These are phyloP conservation scores for Phthorimaea operculella DNA, from an alignment of 1,140 invertebrate genomes.

Conservation along the genomic window DNA sequence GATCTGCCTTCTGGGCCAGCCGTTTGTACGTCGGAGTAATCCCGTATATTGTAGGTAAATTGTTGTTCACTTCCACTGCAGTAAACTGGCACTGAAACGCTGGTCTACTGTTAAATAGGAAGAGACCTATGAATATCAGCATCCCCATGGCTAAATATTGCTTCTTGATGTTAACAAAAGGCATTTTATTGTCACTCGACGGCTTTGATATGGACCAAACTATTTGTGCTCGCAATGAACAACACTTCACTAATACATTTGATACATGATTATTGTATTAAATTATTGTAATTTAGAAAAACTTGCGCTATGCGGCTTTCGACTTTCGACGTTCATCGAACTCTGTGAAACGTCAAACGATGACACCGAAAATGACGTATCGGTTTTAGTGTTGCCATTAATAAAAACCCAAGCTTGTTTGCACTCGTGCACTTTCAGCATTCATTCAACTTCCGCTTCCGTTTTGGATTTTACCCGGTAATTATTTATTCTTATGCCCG, in stretches of 20 bases:
- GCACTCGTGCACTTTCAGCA: no score
- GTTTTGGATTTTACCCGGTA: no score
- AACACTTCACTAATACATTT: not conserved
- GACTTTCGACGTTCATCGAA: constrained; percentile 2
- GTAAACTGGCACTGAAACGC: constrained; percentile 57
- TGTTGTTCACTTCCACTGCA: constrained; percentile 45
- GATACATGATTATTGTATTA: not conserved
- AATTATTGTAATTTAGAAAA: not conserved
- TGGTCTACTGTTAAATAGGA: constrained; percentile 55
- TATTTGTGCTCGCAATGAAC: not conserved
- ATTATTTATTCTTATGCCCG: no score
- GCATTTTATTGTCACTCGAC: constrained; percentile 49
- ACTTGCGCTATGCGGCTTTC: constrained; percentile 1
- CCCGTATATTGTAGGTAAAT: constrained; percentile 80
- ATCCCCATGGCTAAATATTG: constrained; percentile 60
- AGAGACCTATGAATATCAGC: constrained; percentile 57
- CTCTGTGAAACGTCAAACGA: not conserved
- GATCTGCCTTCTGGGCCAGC: constrained; percentile 93
- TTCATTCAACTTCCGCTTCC: no score
- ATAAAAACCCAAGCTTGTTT: no score
- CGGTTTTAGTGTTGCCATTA: no score
- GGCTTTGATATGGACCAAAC: not conserved
- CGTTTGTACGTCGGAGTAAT: constrained; percentile 94
- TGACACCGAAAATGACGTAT: no score
- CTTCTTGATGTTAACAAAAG: constrained; percentile 61